These are phyloP conservation scores for Phaedon cochleariae DNA, from an alignment of 2,888 invertebrate species.

Conservation along the genomic window DNA sequence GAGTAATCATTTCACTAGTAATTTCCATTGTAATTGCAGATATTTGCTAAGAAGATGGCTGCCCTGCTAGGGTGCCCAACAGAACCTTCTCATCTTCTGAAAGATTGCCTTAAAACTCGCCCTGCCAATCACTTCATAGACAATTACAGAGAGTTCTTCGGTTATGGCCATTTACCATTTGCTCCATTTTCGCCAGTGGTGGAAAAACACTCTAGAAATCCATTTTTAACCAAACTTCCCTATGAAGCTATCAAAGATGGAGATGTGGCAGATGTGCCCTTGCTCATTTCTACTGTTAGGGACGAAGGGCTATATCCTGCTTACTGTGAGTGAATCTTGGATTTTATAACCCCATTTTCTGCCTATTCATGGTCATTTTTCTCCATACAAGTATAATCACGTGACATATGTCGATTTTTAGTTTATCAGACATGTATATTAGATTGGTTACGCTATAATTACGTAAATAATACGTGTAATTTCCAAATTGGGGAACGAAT, in stretches of 20 bases:
- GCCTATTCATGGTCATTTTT: too few species aligned
- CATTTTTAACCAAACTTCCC: slow-evolving; percentile 74
- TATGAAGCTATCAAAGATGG: slow-evolving; percentile 68
- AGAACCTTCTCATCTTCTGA: slow-evolving; percentile 60
- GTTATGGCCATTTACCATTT: slow-evolving; percentile 39
- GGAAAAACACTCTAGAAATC: slow-evolving; percentile 61
- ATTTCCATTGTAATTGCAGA: neutral
- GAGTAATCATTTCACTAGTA: too few species aligned
- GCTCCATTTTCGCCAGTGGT: slow-evolving; percentile 52
- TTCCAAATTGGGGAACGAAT: too few species aligned
- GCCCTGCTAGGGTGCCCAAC: slow-evolving; percentile 71
- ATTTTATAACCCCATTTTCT: neutral
- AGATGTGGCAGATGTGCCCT: slow-evolving; percentile 70
- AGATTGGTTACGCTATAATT: too few species aligned
- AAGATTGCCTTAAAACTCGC: slow-evolving; percentile 69
- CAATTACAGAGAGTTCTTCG: slow-evolving; percentile 43
- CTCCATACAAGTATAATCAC: neutral
- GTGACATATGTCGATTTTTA: too few species aligned
- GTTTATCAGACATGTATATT: too few species aligned
- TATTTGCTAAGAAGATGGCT: slow-evolving; percentile 68
- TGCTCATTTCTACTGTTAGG: slow-evolving; percentile 71
- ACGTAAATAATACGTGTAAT: too few species aligned
- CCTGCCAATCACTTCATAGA: slow-evolving; percentile 70
- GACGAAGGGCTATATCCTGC: slow-evolving; percentile 79
- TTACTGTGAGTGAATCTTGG: slow-evolving; percentile 62